Evolutionary conservation across 2,888 invertebrate genomes (phyloP), one percentile per base, ranked within the genome.

Genomic region (Camponotus fellah): DNA sequence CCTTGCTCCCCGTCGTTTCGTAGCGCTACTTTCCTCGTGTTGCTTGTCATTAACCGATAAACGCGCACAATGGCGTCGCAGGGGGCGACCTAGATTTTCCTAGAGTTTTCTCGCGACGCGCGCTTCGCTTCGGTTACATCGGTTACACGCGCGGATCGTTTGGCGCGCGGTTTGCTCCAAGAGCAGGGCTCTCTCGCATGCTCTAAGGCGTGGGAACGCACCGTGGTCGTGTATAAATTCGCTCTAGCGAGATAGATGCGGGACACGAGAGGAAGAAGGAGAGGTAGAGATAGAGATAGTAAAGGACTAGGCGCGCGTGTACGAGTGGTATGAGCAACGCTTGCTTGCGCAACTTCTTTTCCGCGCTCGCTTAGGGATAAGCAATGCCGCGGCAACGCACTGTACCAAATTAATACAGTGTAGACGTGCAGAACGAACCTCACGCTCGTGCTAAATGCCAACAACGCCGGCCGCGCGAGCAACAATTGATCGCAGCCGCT

Each of bases 141-240:
- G 88, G 84, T 82, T 83, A 53, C 49, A 77, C 6, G 37, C 37
- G 74, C 81, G 79, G 85, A 86, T 85, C 88, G 87, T 90, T 90
- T 46, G 79, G 72, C 17, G 60, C 40, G 21, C n/a, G 84, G 87
- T 26, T 26, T 26, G 14, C 43, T 43, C 87, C 86, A 87, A 89
- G 90, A 37, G 14, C 86, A 72, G 81, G 69, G 75, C 88, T 74
- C 86, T 89, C 88, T 88, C 90, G 89, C 87, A 84, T 88, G 85
- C 80, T 87, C 87, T 83, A 92, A 37, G 93, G 92, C 94, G 94
- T 94, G 94, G 94, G 94, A 94, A 94, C 94, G 93, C 92, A 92
- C 90, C 91, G 91, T 90, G 88, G 90, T 90, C 90, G 93, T 92
- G 92, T 94, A 93, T 94, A 94, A 94, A 94, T 93, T 92, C 91